phyloP scores from a whole-genome alignment of 2,797 vertebrate genomes.

The Potorous gilbertii region DNA sequence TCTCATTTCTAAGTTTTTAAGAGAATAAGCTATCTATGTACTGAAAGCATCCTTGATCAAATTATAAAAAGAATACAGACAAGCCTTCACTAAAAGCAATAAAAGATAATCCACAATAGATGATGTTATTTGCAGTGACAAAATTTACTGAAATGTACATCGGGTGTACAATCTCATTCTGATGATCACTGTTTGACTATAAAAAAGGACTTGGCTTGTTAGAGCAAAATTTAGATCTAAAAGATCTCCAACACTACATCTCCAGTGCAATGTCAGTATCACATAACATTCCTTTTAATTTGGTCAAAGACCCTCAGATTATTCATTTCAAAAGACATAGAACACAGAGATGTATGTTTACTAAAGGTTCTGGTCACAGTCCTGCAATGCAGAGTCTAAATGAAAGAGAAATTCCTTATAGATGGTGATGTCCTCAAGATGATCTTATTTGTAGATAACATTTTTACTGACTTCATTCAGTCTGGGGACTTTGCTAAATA shows the following conservation, averaged over 20 bases:
- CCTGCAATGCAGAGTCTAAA: background rate
- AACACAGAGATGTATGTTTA: background rate
- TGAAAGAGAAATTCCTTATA: background rate
- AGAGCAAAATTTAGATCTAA: background rate
- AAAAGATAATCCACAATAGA: background rate
- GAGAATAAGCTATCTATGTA: background rate
- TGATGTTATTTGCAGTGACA: background rate
- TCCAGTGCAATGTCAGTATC: background rate
- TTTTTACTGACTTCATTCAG: background rate
- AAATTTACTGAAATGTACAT: background rate
- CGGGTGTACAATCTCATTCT: background rate
- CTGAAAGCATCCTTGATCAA: background rate
- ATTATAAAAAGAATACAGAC: background rate
- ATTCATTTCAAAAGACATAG: background rate
- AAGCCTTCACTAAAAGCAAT: background rate
- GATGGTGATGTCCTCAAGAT: background rate
- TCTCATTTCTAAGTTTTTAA: background rate
- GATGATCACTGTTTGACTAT: background rate
- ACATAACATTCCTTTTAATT: background rate
- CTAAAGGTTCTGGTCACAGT: background rate
- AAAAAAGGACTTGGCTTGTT: background rate
- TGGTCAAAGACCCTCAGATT: background rate
- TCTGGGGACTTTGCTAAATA: background rate
- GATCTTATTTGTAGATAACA: background rate
- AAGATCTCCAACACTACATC: background rate